phyloP scores from a whole-genome alignment of 2,888 invertebrate genomes.

The Ferdinandea cuprea region DNA sequence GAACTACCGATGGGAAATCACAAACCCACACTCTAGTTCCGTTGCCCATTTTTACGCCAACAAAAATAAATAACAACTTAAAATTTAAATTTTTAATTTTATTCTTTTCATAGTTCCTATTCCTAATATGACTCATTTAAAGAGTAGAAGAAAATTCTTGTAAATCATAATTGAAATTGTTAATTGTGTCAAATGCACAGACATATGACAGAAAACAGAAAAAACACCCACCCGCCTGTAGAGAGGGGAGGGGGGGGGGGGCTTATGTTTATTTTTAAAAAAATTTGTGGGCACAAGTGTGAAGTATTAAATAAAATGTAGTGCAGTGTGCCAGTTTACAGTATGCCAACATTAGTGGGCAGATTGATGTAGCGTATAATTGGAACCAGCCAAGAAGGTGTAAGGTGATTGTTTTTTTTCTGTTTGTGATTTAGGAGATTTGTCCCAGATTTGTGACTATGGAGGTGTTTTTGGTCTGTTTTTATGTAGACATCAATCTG shows the following conservation, averaged over 20 bases:
- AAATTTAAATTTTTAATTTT: constrained; percentile 26
- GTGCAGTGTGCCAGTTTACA: constrained; percentile 8
- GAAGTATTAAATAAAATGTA: constrained; percentile 17
- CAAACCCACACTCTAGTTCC: constrained; percentile 14
- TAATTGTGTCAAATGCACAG: constrained; percentile 27
- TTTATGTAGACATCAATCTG: too few relatives aligned
- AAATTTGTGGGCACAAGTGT: constrained; percentile 32
- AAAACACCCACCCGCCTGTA: constrained; percentile 20
- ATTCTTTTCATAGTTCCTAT: too few relatives aligned
- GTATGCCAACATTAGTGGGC: constrained; percentile 21
- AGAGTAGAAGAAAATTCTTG: not conserved
- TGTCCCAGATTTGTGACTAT: not conserved
- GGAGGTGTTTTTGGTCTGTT: too few relatives aligned
- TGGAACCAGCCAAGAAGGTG: constrained; percentile 26
- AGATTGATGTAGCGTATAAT: constrained; percentile 40
- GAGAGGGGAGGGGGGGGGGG: not conserved
- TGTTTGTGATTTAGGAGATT: not conserved
- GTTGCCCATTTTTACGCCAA: constrained; percentile 17
- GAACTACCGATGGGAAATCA: not conserved
- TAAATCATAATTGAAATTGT: constrained; percentile 14
- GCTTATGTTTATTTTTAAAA: constrained; percentile 18
- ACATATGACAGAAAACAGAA: constrained; percentile 19
- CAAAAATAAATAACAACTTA: not conserved
- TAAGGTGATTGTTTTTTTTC: constrained; percentile 7
- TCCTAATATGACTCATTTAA: constrained; percentile 7